A percentile compares a stretch with the other conserved stretches of the same genome.
Evolutionary conservation across 2,113 vertebrate species (phyloP).

Genomic region (Apteryx mantelli): DNA sequence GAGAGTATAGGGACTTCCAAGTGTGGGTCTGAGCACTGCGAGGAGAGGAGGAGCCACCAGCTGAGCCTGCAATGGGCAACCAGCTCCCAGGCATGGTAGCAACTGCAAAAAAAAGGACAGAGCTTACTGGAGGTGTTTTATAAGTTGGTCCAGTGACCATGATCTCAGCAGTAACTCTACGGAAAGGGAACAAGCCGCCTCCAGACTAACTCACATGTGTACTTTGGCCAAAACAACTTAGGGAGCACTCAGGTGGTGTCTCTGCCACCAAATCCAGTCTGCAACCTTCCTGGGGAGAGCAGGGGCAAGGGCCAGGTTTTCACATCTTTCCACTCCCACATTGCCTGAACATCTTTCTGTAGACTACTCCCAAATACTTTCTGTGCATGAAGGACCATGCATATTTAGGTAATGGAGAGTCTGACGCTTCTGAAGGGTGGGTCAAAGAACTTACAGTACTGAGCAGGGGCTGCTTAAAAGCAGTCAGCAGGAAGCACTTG

Average conservation of each 20-base stretch:
- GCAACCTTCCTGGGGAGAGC: background rate
- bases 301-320: background rate
- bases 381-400: background rate
- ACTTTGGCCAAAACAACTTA: background rate
- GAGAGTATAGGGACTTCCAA: background rate
- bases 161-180: background rate
- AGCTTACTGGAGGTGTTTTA: background rate
- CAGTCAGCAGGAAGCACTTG: background rate
- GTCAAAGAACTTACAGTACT: background rate
- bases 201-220: background rate
- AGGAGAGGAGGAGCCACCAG: background rate
- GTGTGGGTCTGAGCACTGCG: background rate
- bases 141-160: background rate
- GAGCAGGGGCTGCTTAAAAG: background rate
- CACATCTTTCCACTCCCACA: background rate
- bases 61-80: background rate
- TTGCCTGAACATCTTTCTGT: background rate
- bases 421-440: background rate
- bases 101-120: background rate
- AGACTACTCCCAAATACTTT: background rate
- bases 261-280: background rate
- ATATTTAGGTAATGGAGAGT: background rate
- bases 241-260: background rate
- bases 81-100: background rate
- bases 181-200: background rate